Base-by-base conservation (phyloP, 2,113 vertebrate species). In the Melanotaenia duboulayi region DNA sequence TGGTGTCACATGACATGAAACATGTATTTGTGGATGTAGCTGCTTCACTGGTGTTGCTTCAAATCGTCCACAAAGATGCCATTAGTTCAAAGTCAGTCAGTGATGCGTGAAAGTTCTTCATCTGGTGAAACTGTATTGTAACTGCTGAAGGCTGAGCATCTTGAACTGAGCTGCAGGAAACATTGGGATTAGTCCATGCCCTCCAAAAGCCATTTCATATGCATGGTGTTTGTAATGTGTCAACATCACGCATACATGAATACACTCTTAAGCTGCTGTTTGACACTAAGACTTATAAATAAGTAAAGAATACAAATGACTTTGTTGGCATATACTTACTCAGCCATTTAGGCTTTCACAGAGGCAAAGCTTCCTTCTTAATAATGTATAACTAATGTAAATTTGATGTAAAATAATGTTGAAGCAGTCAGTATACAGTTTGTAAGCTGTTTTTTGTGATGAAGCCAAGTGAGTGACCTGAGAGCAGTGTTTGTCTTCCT, bases 351-450 rank as follows among this genome's bases (percentile, higher is more conserved):
- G 6, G 60, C 14, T 59, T 35, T 52, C 67, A 62, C 28, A n/a
- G 12, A 60, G 48, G 61, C 51, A 48, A 66, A 35, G 7, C 44
- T 44, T 48, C 62, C 24, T 3, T 11, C 11, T 66, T 11, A 44
- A 77, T 76, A 52, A 78, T 82, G 78, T 28, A 80, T 64, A 66
- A 50, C 2, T 60, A 0, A 50, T 82, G 39, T 44, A 58, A 16
- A 59, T 72, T 57, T 67, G 51, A 82, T 76, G 52, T 7, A 7
- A 61, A 56, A 12, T 46, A 69, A n/a, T 28, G 25, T 6, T 13
- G 23, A 44, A 49, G 17, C 52, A 23, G 69, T 65, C 65, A 42
- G 61, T 46, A 19, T 71, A 23, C 5, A 35, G 32, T 35, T 35
- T 19, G 32, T 24, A 13, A 13, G 56, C 17, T 22, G 39, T 42